These are phyloP conservation scores for Polyergus mexicanus DNA, from an alignment of 1,140 invertebrate species.

Conservation along the genomic window DNA sequence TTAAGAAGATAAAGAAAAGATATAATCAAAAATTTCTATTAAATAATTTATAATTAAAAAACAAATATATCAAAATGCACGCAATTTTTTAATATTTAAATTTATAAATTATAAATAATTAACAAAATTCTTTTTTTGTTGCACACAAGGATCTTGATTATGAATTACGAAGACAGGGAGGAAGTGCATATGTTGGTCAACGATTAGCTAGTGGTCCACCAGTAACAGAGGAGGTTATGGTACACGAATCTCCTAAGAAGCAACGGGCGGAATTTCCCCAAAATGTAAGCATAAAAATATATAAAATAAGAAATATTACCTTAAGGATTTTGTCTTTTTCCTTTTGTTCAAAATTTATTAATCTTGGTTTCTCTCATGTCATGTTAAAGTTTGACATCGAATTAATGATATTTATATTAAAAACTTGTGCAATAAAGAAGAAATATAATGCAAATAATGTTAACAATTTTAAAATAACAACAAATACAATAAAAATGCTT, in stretches of 20 bases:
- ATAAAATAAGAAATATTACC: not conserved
- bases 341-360: not conserved
- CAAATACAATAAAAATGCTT: not conserved
- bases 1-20: not conserved
- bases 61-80: not conserved
- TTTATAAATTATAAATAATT: not conserved
- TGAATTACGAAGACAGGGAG: constrained; percentile 90
- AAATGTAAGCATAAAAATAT: constrained; percentile 64
- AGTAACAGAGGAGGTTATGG: constrained; percentile 84
- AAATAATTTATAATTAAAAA: constrained; percentile 6
- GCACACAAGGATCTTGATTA: constrained; percentile 92
- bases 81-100: not conserved
- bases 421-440: not conserved
- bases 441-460: not conserved
- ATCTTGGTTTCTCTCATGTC: not conserved
- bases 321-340: not conserved
- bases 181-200: constrained; percentile 94
- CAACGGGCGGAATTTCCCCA: constrained; percentile 81
- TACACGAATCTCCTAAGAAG: constrained; percentile 86
- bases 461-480: not conserved
- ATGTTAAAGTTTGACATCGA: not conserved
- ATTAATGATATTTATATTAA: not conserved
- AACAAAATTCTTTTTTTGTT: constrained; percentile 37
- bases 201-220: constrained; percentile 90
- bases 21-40: not conserved